phyloP scores from a whole-genome alignment of 1,140 invertebrate species.

The Charaxes varanes region DNA sequence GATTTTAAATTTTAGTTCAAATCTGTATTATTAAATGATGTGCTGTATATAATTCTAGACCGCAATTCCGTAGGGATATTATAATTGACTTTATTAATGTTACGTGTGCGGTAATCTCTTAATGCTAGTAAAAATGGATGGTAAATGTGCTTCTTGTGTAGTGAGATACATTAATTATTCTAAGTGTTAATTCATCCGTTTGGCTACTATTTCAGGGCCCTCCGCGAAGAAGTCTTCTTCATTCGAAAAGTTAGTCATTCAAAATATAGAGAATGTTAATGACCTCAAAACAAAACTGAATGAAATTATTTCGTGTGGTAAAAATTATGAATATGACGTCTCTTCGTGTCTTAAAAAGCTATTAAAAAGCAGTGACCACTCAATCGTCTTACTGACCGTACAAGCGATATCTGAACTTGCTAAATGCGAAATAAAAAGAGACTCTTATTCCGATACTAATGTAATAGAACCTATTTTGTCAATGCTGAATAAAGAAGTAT shows the following conservation, averaged over 20 bases:
- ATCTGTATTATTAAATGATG: constrained; percentile 7
- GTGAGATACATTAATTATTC: constrained; percentile 9
- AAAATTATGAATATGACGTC: constrained; percentile 57
- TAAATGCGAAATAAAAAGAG: constrained; percentile 80
- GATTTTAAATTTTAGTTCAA: constrained; percentile 8
- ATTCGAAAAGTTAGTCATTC: constrained; percentile 51
- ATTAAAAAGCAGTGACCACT: constrained; percentile 42
- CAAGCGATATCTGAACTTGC: constrained; percentile 83
- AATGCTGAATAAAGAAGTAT: constrained; percentile 59
- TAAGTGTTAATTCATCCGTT: constrained; percentile 5
- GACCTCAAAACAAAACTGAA: constrained; percentile 57
- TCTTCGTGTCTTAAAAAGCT: constrained; percentile 51
- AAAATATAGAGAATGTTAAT: constrained; percentile 42
- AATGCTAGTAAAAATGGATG: constrained; percentile 23
- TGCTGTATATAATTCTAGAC: constrained; percentile 3
- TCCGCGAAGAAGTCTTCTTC: constrained; percentile 51
- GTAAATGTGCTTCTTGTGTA: constrained; percentile 19
- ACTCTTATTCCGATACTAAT: constrained; percentile 76
- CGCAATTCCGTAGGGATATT: background rate
- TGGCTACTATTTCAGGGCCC: constrained; percentile 28
- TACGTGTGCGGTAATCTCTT: constrained; percentile 1
- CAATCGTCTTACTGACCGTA: constrained; percentile 62
- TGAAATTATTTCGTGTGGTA: constrained; percentile 51
- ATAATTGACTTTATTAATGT: background rate
- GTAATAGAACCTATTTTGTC: constrained; percentile 76